These are phyloP conservation scores for Plebejus argus DNA, from an alignment of 2,888 invertebrate species.

Conservation along the genomic window DNA sequence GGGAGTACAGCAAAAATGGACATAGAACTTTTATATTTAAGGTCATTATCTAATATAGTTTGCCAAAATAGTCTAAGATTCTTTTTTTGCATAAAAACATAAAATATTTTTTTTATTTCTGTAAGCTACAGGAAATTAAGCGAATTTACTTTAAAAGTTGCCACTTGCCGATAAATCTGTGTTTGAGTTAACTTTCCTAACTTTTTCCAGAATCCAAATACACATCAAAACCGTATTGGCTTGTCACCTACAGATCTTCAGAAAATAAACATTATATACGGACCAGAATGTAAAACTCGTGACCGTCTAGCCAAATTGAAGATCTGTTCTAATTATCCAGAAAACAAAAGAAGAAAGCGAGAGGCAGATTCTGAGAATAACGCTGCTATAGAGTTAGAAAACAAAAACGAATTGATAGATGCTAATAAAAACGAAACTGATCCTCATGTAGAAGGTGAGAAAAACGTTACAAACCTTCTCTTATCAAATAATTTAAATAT, in stretches of 20 bases:
- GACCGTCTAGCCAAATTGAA: constrained; percentile 64
- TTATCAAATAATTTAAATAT: neutral
- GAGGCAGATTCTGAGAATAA: constrained; percentile 36
- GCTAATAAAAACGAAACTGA: neutral
- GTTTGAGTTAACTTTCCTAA: neutral
- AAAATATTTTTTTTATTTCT: no score
- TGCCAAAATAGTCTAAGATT: no score
- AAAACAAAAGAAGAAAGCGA: constrained; percentile 50
- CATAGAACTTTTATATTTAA: constrained; percentile 65
- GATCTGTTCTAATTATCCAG: constrained; percentile 63
- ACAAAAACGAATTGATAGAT: neutral
- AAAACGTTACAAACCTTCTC: neutral
- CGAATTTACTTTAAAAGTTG: no score
- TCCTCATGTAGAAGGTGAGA: neutral
- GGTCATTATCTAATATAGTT: constrained; percentile 45
- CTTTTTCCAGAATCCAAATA: constrained; percentile 51
- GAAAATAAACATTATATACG: constrained; percentile 65
- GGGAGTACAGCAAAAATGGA: constrained; percentile 68
- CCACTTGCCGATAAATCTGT: neutral
- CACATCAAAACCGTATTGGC: constrained; percentile 51
- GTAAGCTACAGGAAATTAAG: no score
- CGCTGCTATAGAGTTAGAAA: neutral
- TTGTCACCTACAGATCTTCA: constrained; percentile 55
- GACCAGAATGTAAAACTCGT: constrained; percentile 57
- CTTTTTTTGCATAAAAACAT: no score